Conservation (phyloP, 2,113 vertebrate genomes). For the Dascyllus trimaculatus region DNA sequence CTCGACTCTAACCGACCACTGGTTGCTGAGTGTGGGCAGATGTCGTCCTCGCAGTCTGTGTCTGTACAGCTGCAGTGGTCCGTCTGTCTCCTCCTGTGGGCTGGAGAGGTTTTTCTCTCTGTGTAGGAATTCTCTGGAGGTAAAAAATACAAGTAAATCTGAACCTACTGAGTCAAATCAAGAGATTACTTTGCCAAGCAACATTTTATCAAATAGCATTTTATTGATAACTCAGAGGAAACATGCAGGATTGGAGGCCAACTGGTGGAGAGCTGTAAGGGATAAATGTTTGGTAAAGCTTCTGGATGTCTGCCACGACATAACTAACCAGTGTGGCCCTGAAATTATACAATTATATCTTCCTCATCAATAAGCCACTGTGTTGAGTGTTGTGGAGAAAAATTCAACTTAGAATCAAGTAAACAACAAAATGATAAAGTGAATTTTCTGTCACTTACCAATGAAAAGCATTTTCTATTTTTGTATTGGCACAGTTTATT, state of each 20-base stretch:
- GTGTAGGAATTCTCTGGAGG: constrained; percentile 69
- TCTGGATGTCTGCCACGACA: not conserved
- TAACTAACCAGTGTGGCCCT: not conserved
- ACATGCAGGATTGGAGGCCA: not conserved
- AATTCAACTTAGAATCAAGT: too few relatives aligned
- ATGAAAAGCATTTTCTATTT: not conserved
- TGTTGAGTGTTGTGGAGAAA: not conserved
- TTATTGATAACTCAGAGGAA: not conserved
- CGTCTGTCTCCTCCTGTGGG: constrained; percentile 51
- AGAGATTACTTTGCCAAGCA: not conserved
- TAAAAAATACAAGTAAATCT: constrained; percentile 50
- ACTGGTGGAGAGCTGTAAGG: too few relatives aligned
- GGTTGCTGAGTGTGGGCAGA: constrained; percentile 51
- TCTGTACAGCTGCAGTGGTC: constrained; percentile 64
- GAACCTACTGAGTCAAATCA: not conserved
- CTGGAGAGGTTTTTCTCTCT: constrained; percentile 72
- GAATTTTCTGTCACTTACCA: not conserved
- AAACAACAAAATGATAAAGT: not conserved
- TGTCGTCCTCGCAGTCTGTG: constrained; percentile 55
- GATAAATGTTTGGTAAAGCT: not conserved
- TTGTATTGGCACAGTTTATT: not conserved
- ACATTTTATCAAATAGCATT: not conserved
- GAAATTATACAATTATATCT: not conserved
- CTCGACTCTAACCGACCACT: constrained; percentile 58
- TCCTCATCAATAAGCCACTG: constrained; percentile 1